Percentiles rank a stretch among this genome's conserved stretches.
phyloP scores from a whole-genome alignment of 2,888 invertebrate genomes.

The Polyploca ridens region DNA sequence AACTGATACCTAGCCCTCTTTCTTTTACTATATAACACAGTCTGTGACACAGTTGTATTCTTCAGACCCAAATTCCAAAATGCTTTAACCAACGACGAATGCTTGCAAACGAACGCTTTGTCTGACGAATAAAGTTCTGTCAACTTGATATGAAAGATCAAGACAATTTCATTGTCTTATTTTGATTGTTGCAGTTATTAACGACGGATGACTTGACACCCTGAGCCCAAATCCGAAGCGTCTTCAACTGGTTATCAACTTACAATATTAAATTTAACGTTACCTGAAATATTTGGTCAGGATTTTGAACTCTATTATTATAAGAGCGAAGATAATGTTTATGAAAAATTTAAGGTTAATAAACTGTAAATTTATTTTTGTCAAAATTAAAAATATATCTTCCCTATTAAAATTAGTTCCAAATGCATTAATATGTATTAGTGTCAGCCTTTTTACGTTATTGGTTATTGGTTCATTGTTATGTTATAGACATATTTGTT shows the following conservation, averaged over 20 bases:
- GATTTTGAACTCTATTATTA: conserved; percentile 28
- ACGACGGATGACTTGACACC: conserved; percentile 81
- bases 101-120: too few species aligned
- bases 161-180: background rate
- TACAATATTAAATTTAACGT: conserved; percentile 27
- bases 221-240: conserved; percentile 52
- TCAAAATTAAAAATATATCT: conserved; percentile 54
- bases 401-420: conserved; percentile 72
- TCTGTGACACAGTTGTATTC: too few species aligned
- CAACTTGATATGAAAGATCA: background rate
- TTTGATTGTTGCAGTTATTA: conserved; percentile 47
- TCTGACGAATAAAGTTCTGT: background rate
- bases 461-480: conserved; percentile 79
- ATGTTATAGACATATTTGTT: conserved; percentile 68
- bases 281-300: conserved; percentile 16
- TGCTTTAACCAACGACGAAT: background rate
- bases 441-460: conserved; percentile 74
- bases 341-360: background rate
- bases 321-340: background rate
- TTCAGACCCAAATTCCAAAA: background rate
- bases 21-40: too few species aligned
- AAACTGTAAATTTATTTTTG: conserved; percentile 33
- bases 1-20: too few species aligned
- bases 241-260: conserved; percentile 36
- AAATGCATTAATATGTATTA: conserved; percentile 78